Conservation (phyloP, 2,888 invertebrate genomes). For the Orthosia gracilis region DNA sequence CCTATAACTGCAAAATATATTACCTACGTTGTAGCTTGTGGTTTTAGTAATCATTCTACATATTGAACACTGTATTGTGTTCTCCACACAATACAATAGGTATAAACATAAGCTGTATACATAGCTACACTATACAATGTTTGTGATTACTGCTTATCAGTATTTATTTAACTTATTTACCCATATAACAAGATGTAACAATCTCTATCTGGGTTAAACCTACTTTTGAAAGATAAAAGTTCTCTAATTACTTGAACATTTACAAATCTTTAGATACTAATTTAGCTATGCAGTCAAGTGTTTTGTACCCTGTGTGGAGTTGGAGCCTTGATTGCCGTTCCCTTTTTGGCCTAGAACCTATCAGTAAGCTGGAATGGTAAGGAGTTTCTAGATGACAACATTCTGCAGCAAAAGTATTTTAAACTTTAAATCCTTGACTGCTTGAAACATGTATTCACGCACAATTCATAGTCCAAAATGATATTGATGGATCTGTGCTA, state of each 20-base stretch:
- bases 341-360: neutral
- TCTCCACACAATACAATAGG: constrained; percentile 3
- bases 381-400: neutral
- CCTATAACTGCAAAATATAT: constrained; percentile 21
- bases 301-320: neutral
- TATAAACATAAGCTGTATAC: constrained; percentile 7
- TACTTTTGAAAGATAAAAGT: constrained; percentile 14
- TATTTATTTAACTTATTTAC: constrained; percentile 33
- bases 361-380: neutral
- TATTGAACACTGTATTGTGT: constrained; percentile 15
- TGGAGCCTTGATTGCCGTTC: too few species aligned
- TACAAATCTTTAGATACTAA: neutral
- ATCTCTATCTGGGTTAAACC: constrained; percentile 13
- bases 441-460: too few species aligned
- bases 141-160: constrained; percentile 32
- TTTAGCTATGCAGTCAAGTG: neutral
- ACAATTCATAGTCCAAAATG: neutral
- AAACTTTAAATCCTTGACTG: neutral
- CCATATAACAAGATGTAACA: constrained; percentile 33
- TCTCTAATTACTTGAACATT: neutral
- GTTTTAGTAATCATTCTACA: constrained; percentile 35
- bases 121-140: constrained; percentile 31
- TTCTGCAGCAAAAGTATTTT: neutral
- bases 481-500: neutral
- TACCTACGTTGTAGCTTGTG: constrained; percentile 42